phyloP scores from a whole-genome alignment of 92 coral and sea anemone species.

The Hydrozoanthus gracilis region DNA sequence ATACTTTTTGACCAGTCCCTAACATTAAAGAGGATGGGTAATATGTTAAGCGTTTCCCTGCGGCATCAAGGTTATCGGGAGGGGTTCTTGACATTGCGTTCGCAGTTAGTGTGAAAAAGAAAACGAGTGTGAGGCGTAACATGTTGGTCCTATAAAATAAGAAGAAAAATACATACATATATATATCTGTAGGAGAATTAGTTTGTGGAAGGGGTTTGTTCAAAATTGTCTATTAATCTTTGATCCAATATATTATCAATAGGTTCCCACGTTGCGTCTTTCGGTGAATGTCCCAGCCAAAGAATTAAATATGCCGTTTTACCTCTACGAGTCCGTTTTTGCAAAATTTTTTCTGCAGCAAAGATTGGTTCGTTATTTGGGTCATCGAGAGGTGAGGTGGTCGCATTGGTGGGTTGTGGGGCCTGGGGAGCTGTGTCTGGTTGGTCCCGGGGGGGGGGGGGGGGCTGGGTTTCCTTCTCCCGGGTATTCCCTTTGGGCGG shows the following conservation, averaged over 20 bases:
- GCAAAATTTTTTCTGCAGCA: background rate
- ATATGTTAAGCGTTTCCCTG: conserved; percentile 20
- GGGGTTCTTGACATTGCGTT: background rate
- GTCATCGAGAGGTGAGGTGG: background rate
- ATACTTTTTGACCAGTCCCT: too few relatives aligned
- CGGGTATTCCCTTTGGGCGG: background rate
- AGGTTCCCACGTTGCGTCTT: conserved; percentile 48
- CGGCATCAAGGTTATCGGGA: conserved; percentile 2
- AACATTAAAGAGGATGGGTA: conserved; percentile 21
- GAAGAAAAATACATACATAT: too few relatives aligned
- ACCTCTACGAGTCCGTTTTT: background rate
- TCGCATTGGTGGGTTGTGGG: background rate
- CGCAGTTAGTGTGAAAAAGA: background rate
- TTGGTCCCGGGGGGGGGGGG: background rate
- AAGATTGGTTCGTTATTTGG: conserved; percentile 4
- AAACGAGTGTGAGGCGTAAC: background rate
- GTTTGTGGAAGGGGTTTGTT: background rate
- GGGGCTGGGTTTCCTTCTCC: background rate
- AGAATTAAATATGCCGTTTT: conserved; percentile 24
- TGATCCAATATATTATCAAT: conserved; percentile 31
- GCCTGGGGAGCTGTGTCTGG: background rate
- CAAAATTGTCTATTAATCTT: background rate
- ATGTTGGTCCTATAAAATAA: conserved; percentile 10
- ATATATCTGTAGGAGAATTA: background rate
- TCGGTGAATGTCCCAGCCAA: background rate